Evolutionary conservation across 2,888 invertebrate species (phyloP).

Genomic region (Lasius platythorax): DNA sequence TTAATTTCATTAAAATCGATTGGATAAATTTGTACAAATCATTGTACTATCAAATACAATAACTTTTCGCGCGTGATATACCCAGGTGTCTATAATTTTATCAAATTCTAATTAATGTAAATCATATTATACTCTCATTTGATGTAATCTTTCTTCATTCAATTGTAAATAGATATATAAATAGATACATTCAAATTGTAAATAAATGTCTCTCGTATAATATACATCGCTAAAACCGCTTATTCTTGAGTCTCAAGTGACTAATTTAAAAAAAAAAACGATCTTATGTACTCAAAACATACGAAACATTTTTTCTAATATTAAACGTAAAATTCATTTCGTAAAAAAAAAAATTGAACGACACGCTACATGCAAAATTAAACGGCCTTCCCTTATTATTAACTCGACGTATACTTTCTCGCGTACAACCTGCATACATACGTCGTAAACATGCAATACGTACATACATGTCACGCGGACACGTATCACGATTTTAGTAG

Average conservation of each 20-base stretch:
- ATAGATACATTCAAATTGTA: conserved; percentile 3
- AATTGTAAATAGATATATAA: neutral
- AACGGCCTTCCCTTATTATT: conserved; percentile 51
- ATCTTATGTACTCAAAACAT: neutral
- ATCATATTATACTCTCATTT: neutral
- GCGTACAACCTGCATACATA: conserved; percentile 31
- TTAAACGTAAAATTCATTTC: conserved; percentile 39
- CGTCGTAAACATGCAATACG: conserved; percentile 51
- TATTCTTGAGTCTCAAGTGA: neutral
- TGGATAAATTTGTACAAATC: neutral
- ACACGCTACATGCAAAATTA: conserved; percentile 45
- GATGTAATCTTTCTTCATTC: neutral
- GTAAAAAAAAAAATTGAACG: conserved; percentile 7
- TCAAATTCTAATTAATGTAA: neutral
- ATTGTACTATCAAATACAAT: neutral
- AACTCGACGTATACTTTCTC: conserved; percentile 21
- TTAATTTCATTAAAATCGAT: conserved; percentile 8
- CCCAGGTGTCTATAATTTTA: neutral
- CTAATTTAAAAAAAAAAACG: neutral
- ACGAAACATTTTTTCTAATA: conserved; percentile 3
- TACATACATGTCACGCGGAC: conserved; percentile 12
- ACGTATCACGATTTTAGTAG: conserved; percentile 55
- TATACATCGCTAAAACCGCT: neutral
- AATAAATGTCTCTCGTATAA: neutral
- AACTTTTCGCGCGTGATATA: neutral